A percentile compares a stretch with the other conserved stretches of the same genome.
Conservation (phyloP, 2,888 invertebrate species). For the Sphaeridia pumilis region DNA sequence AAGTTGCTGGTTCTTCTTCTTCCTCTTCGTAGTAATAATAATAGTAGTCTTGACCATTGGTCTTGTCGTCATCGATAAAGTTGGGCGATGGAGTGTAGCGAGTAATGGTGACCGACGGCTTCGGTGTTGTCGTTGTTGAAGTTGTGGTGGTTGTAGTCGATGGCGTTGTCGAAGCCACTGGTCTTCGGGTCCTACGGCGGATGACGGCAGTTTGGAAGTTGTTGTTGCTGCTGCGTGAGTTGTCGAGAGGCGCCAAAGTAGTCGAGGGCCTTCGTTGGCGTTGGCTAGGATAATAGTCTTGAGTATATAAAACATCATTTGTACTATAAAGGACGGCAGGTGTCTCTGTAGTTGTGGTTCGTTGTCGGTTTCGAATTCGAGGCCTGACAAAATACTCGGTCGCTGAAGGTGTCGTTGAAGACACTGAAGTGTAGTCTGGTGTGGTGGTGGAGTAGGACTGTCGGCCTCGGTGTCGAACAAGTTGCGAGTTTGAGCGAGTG, state of each 20-base stretch:
- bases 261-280: conserved; percentile 15
- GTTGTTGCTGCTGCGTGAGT: neutral
- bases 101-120: conserved; percentile 13
- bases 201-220: conserved; percentile 20
- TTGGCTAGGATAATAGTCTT: conserved; percentile 8
- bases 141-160: conserved; percentile 17
- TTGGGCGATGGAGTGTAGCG: conserved; percentile 8
- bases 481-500: neutral
- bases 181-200: conserved; percentile 17
- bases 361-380: conserved; percentile 5
- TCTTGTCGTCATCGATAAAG: conserved; percentile 17
- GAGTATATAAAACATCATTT: neutral
- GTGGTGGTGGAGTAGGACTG: neutral
- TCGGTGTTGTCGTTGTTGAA: conserved; percentile 20
- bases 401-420: neutral
- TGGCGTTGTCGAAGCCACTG: conserved; percentile 12
- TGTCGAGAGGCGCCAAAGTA: conserved; percentile 11
- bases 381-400: neutral
- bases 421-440: neutral
- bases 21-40: conserved; percentile 41
- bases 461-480: conserved; percentile 1
- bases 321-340: neutral
- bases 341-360: conserved; percentile 5
- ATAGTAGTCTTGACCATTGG: conserved; percentile 22
- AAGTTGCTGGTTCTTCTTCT: conserved; percentile 60